A percentile compares a stretch with the other conserved stretches of the same genome.
phyloP scores from a whole-genome alignment of 1,140 invertebrate species.

The Saccostrea cuccullata region DNA sequence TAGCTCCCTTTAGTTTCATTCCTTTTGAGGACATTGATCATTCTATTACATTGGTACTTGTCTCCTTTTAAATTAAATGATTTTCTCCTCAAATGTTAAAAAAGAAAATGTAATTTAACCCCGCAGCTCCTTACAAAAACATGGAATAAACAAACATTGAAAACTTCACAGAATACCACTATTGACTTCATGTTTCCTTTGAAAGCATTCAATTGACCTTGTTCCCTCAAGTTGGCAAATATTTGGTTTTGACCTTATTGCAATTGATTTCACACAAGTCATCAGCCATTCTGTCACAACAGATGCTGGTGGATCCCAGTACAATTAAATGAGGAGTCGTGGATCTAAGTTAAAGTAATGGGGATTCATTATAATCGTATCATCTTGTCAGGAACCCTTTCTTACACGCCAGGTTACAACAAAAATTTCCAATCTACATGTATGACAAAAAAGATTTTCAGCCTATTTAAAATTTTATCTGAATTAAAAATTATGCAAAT shows the following conservation, averaged over 20 bases:
- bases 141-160: background rate
- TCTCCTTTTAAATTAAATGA: background rate
- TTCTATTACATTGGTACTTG: background rate
- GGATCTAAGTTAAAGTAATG: background rate
- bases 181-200: slow-evolving; percentile 31
- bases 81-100: background rate
- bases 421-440: background rate
- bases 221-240: slow-evolving; percentile 30
- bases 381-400: background rate
- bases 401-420: background rate
- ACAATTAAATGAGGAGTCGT: background rate
- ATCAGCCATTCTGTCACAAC: slow-evolving; percentile 26
- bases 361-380: background rate
- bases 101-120: background rate
- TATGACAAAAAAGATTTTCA: too few relatives aligned
- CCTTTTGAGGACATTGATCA: background rate
- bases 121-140: background rate
- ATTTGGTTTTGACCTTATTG: slow-evolving; percentile 23
- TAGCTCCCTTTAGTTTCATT: background rate
- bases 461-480: too few relatives aligned
- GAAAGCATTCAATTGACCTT: slow-evolving; percentile 25
- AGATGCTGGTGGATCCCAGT: slow-evolving; percentile 17
- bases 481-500: too few relatives aligned
- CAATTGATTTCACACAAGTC: slow-evolving; percentile 35
- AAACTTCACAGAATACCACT: slow-evolving; percentile 3